phyloP scores from a whole-genome alignment of 2,888 invertebrate species.

The Polydrusus tereticollis region DNA sequence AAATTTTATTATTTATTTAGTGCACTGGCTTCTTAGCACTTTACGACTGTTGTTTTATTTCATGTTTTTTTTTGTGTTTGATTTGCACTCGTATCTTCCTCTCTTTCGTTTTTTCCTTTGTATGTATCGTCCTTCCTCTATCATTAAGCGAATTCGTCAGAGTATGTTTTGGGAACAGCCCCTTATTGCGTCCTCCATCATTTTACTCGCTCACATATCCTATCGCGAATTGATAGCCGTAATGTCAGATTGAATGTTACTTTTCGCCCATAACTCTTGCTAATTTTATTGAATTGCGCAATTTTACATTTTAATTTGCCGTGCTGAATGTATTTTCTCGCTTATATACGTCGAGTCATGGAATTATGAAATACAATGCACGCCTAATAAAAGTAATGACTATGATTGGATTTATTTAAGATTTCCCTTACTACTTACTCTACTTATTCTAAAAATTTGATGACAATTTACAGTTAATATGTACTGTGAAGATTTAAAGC shows the following conservation, averaged over 20 bases:
- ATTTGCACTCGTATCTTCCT: too few species aligned
- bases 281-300: constrained; percentile 22
- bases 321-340: constrained; percentile 19
- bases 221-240: not conserved
- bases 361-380: constrained; percentile 16
- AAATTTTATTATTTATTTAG: too few species aligned
- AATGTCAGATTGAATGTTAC: not conserved
- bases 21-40: too few species aligned
- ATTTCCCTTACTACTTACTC: not conserved
- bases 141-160: too few species aligned
- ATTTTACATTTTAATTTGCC: constrained; percentile 17
- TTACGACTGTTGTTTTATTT: too few species aligned
- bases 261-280: constrained; percentile 3
- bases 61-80: too few species aligned
- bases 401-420: constrained; percentile 12
- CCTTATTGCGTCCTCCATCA: too few species aligned
- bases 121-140: too few species aligned
- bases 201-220: not conserved
- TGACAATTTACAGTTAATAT: too few species aligned
- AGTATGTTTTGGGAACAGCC: too few species aligned
- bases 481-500: too few species aligned
- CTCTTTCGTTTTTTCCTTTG: too few species aligned
- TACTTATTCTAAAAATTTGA: not conserved
- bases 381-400: constrained; percentile 16
- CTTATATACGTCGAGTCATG: constrained; percentile 12